Conservation (phyloP, 2,888 invertebrate genomes). For the Metellina segmentata region DNA sequence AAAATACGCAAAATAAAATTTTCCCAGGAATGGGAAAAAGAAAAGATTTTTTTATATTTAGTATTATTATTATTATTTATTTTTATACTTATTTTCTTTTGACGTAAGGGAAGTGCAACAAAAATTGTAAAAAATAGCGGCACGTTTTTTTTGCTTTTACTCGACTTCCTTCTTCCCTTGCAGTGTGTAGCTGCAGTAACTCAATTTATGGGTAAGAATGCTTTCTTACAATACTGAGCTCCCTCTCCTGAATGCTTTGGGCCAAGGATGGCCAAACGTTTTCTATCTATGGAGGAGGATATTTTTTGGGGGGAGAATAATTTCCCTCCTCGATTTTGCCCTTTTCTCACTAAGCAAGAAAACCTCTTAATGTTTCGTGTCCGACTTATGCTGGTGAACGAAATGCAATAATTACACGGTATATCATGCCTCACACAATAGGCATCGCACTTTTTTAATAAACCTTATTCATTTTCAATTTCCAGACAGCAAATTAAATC, state of each 20-base stretch:
- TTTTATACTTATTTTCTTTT: constrained; percentile 41
- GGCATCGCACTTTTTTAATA: no score
- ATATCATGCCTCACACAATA: no score
- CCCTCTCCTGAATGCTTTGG: not conserved
- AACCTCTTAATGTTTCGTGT: constrained; percentile 29
- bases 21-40: constrained; percentile 42
- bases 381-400: not conserved
- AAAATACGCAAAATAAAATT: constrained; percentile 72
- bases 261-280: constrained; percentile 29
- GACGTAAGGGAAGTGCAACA: constrained; percentile 10
- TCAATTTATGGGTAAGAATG: constrained; percentile 58
- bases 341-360: not conserved
- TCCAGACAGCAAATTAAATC: no score
- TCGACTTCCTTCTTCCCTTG: not conserved
- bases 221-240: constrained; percentile 51
- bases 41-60: constrained; percentile 27
- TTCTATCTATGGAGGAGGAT: not conserved
- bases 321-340: not conserved
- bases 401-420: no score
- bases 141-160: constrained; percentile 12
- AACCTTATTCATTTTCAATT: no score
- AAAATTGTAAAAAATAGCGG: constrained; percentile 4
- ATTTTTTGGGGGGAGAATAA: not conserved
- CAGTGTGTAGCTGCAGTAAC: constrained; percentile 47
- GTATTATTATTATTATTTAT: constrained; percentile 16